phyloP scores from a whole-genome alignment of 2,113 vertebrate genomes.

The Tupaia chinensis region DNA sequence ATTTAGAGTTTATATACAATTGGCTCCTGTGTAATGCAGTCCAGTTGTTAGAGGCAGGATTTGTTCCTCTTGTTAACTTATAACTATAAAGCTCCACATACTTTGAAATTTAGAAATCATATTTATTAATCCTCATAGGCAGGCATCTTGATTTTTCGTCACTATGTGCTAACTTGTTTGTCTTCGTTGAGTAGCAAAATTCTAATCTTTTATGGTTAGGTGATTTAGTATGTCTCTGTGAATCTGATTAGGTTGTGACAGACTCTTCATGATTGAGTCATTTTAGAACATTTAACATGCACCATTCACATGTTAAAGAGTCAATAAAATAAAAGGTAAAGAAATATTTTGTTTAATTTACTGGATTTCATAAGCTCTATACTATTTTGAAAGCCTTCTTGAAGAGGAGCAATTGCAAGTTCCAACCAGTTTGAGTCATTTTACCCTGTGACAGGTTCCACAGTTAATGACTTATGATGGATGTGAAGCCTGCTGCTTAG shows the following conservation, averaged over 20 bases:
- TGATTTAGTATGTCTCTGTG: not conserved
- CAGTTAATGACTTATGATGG: conserved; percentile 15
- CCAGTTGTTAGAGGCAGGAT: not conserved
- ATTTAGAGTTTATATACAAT: conserved; percentile 10
- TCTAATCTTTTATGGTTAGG: not conserved
- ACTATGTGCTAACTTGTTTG: not conserved
- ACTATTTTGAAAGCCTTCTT: not conserved
- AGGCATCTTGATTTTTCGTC: not conserved
- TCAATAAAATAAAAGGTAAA: conserved; percentile 27
- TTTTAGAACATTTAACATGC: not conserved
- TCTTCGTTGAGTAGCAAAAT: not conserved
- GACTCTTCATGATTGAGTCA: not conserved
- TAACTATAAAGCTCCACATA: not conserved
- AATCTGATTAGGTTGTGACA: not conserved
- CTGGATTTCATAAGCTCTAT: not conserved
- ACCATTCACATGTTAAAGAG: not conserved
- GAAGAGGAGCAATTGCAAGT: conserved; percentile 42
- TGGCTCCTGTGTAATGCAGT: not conserved
- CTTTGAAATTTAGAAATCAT: not conserved
- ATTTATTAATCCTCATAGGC: not conserved
- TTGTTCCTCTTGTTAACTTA: not conserved
- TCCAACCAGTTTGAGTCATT: conserved; percentile 5
- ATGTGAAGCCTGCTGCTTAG: not conserved
- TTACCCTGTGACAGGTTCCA: not conserved
- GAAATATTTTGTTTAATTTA: not conserved